These are phyloP conservation scores for Gracilinanus agilis DNA, from an alignment of 2,113 vertebrate genomes.

Conservation along the genomic window DNA sequence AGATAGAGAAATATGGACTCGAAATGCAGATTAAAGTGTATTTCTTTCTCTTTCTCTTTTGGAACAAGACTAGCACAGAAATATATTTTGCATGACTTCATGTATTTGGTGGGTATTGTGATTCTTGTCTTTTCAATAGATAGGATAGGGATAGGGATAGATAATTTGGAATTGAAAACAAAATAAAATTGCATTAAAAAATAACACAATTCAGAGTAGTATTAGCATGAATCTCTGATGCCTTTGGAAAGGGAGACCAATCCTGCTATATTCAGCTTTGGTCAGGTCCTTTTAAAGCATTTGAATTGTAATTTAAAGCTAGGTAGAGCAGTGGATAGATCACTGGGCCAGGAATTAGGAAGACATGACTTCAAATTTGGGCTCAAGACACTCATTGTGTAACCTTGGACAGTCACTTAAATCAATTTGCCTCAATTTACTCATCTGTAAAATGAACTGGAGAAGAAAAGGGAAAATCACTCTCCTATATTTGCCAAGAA, in stretches of 20 bases:
- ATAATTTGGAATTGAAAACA: not conserved
- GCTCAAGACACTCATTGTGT: too few species aligned
- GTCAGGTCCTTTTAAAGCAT: not conserved
- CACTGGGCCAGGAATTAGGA: too few species aligned
- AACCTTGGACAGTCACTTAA: too few species aligned
- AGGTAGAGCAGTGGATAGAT: too few species aligned
- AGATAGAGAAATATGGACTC: not conserved
- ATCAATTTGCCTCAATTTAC: too few species aligned
- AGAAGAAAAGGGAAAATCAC: too few species aligned
- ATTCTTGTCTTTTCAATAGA: not conserved
- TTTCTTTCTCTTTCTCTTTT: not conserved
- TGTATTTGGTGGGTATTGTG: not conserved
- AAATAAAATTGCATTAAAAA: not conserved
- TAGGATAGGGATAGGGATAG: not conserved
- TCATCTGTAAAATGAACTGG: too few species aligned
- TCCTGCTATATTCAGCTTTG: not conserved
- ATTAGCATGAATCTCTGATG: not conserved
- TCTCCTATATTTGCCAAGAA: too few species aligned
- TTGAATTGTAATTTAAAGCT: not conserved
- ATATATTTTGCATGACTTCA: not conserved
- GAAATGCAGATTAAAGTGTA: not conserved
- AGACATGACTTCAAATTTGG: too few species aligned
- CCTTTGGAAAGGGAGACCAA: not conserved
- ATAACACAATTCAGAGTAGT: not conserved
- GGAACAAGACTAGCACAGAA: not conserved